Evolutionary conservation across 2,888 invertebrate species (phyloP).

Genomic region (Epirrhoe tristata): DNA sequence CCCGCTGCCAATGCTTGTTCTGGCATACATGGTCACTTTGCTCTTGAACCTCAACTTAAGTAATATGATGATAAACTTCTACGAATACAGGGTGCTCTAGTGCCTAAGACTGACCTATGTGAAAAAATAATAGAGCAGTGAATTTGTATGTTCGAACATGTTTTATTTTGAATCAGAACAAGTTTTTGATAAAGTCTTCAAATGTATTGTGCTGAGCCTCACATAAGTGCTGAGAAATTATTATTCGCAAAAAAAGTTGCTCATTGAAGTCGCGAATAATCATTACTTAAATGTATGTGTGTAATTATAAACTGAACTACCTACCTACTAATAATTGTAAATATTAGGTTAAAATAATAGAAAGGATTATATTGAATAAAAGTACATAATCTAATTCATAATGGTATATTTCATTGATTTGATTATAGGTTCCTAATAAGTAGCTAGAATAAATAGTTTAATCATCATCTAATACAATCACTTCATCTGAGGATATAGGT

Average conservation of each 20-base stretch:
- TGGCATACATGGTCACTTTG: conserved; percentile 92
- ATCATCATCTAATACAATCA: conserved; percentile 81
- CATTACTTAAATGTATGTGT: conserved; percentile 2
- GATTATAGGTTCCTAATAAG: conserved; percentile 16
- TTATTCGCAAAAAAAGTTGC: background rate
- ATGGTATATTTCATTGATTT: conserved; percentile 22
- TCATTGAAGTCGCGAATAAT: background rate
- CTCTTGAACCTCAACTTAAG: conserved; percentile 94
- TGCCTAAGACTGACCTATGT: background rate
- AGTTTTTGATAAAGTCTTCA: too few relatives aligned
- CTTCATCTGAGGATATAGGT: conserved; percentile 71
- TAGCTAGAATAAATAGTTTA: conserved; percentile 41
- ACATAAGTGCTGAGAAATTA: background rate
- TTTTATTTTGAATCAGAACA: too few relatives aligned
- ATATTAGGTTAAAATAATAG: conserved; percentile 34
- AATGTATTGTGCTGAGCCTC: too few relatives aligned
- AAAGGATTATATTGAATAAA: conserved; percentile 37
- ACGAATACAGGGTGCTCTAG: conserved; percentile 91
- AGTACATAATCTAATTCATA: conserved; percentile 31
- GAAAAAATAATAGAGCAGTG: too few relatives aligned
- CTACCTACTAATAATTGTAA: conserved; percentile 33
- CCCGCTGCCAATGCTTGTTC: conserved; percentile 91
- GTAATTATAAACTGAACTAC: conserved; percentile 6
- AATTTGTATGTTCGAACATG: too few relatives aligned
- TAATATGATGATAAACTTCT: conserved; percentile 92